Evolutionary conservation across 2,797 vertebrate genomes (phyloP).

Genomic region (Trichosurus vulpecula): DNA sequence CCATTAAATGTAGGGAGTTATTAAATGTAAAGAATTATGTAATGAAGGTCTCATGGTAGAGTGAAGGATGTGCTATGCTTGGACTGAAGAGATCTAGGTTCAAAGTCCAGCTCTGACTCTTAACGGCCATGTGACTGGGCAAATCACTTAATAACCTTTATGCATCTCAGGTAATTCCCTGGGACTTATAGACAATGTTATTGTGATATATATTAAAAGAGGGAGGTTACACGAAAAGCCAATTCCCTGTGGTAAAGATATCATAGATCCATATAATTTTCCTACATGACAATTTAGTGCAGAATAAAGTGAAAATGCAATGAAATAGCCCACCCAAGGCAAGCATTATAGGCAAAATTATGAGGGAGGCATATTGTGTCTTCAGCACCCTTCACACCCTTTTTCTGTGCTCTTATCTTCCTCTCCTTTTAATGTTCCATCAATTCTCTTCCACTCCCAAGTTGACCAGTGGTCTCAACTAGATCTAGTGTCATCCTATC

Average conservation of each 20-base stretch:
- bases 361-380: not conserved
- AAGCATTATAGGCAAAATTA: not conserved
- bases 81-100: not conserved
- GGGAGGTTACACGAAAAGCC: not conserved
- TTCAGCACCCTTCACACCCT: not conserved
- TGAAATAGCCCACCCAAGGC: not conserved
- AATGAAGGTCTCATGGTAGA: not conserved
- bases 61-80: not conserved
- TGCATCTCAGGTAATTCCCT: not conserved
- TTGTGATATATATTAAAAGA: not conserved
- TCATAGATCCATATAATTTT: not conserved
- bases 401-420: not conserved
- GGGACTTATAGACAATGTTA: not conserved
- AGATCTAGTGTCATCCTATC: not conserved
- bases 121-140: not conserved
- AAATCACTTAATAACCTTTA: not conserved
- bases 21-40: not conserved
- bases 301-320: not conserved
- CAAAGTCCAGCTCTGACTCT: not conserved
- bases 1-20: not conserved
- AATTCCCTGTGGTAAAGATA: not conserved
- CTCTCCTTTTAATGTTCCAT: not conserved
- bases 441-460: not conserved
- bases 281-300: not conserved
- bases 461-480: not conserved